These are phyloP conservation scores for Sisyra nigra DNA, from an alignment of 2,888 invertebrate species.

Conservation along the genomic window DNA sequence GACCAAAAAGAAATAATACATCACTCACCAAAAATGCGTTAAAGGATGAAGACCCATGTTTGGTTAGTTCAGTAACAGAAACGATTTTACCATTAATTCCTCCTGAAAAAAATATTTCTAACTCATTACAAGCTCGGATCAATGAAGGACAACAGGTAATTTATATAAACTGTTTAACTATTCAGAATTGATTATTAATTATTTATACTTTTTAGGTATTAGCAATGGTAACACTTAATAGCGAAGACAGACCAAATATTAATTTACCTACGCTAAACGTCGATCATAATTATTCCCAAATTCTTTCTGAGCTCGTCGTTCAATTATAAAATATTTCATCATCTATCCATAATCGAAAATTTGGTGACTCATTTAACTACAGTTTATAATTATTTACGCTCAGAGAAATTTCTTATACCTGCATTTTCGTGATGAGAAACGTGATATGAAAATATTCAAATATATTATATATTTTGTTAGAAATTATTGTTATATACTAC, in stretches of 20 bases:
- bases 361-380: too few relatives aligned
- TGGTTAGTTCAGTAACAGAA: slow-evolving; percentile 24
- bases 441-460: too few relatives aligned
- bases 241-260: slow-evolving; percentile 4
- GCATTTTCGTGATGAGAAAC: too few relatives aligned
- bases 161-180: neutral
- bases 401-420: too few relatives aligned
- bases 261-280: slow-evolving; percentile 12
- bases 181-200: neutral
- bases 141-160: slow-evolving; percentile 14
- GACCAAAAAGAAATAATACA: slow-evolving; percentile 13
- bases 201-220: slow-evolving; percentile 14
- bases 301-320: slow-evolving; percentile 30
- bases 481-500: too few relatives aligned
- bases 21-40: slow-evolving; percentile 9
- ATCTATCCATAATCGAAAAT: too few relatives aligned
- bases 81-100: slow-evolving; percentile 25
- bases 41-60: slow-evolving; percentile 30
- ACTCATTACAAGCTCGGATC: slow-evolving; percentile 11
- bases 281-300: slow-evolving; percentile 32
- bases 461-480: too few relatives aligned
- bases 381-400: too few relatives aligned
- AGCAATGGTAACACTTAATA: slow-evolving; percentile 16
- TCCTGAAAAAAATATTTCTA: slow-evolving; percentile 11
- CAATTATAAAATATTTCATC: slow-evolving; percentile 19